Evolutionary conservation across 2,888 invertebrate genomes (phyloP).

Genomic region (Stenichneumon culpator): DNA sequence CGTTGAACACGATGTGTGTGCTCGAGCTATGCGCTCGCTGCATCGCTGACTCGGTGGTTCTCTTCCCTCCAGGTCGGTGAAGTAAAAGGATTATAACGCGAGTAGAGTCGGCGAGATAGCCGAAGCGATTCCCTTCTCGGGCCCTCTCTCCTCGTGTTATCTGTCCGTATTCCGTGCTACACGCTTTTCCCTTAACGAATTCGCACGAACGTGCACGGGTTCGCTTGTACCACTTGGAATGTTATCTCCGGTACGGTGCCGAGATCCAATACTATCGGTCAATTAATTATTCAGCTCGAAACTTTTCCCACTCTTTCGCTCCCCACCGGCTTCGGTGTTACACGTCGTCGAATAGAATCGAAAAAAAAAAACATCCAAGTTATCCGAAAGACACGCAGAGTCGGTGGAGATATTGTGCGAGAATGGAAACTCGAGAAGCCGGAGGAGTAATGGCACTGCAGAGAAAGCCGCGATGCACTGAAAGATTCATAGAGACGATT

Average conservation of each 20-base stretch:
- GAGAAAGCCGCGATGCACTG: conserved; percentile 65
- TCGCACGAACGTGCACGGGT: conserved; percentile 40
- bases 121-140: conserved; percentile 27
- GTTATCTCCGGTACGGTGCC: conserved; percentile 22
- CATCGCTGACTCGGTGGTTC: conserved; percentile 45
- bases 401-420: neutral
- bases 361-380: neutral
- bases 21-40: conserved; percentile 37
- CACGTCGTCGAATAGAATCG: neutral
- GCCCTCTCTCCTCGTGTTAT: conserved; percentile 35
- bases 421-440: neutral
- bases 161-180: conserved; percentile 41
- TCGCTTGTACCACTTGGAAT: conserved; percentile 11
- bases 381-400: neutral
- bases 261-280: conserved; percentile 16
- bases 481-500: conserved; percentile 69
- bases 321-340: neutral
- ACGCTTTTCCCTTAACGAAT: conserved; percentile 55
- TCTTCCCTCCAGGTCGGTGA: neutral
- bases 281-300: conserved; percentile 15
- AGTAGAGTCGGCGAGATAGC: conserved; percentile 25
- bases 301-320: neutral
- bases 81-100: conserved; percentile 22
- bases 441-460: conserved; percentile 23
- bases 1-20: conserved; percentile 23